Evolutionary conservation across 2,797 vertebrate species (phyloP), one percentile per base, ranked within the genome.

Genomic region (Phoeniculus purpureus): DNA sequence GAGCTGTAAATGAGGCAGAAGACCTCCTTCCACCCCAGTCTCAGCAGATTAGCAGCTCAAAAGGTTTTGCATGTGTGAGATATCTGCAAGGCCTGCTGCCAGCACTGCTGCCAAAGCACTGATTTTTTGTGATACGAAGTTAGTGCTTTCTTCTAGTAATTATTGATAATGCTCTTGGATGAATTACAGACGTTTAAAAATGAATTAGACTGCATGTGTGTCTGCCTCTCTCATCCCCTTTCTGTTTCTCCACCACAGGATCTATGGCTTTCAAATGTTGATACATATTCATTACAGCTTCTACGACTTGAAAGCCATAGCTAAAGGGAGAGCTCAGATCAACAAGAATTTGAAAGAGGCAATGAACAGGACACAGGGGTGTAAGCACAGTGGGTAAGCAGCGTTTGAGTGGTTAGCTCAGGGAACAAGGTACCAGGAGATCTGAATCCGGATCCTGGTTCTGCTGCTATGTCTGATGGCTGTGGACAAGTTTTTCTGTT

Each of bases 161-260:
- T 96, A 96, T 94, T 96, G 93, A 93, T 94, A 96, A 96, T 89
- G 81, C 75, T 94, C 67, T 89, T 95, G 93, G 91, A 95, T 93
- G 91, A 95, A 95, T 95, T 96, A 97, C 87, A 95, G 85, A 93
- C 88, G 37, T 91, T 95, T 93, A 77, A 96, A 95, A 96, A 87
- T 93, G 75, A 94, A 94, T 96, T 91, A 94, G 92, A 73, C 37
- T 64, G 74, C 92, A 83, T 81, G 70, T 90, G 75, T 93, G 93
- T 89, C 85, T 95, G 89, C 94, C 87, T 88, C 72, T 77, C 27
- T 58, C 2, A 0, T 83, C 34, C 70, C 68, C 31, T 84, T 92
- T 93, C 85, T 86, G 54, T 87, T 91, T 85, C 81, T 58, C 87
- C 84, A 85, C 87, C 85, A 85, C 81, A 76, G 89, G 87, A 93